Conservation (phyloP, 2,797 vertebrate species). For the Tokudaia muenninki region DNA sequence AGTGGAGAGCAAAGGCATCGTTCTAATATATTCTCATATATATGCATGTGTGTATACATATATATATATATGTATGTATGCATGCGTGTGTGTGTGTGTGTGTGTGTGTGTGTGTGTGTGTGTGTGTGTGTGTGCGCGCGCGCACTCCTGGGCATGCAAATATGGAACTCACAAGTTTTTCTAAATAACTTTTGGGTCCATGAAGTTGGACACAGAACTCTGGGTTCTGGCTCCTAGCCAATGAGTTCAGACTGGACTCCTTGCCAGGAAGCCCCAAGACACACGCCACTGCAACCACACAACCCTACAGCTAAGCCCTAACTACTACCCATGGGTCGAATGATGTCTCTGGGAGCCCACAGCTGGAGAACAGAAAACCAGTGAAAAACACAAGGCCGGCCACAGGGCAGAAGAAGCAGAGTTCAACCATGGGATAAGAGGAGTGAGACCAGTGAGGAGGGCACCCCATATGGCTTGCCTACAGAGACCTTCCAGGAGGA, state of each 20-base stretch:
- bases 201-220: not conserved
- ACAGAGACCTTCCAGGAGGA: not conserved
- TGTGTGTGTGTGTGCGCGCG: not conserved
- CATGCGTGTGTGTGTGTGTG: not conserved
- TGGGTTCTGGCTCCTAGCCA: constrained; percentile 51
- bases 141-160: not conserved
- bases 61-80: too few relatives aligned
- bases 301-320: constrained; percentile 77
- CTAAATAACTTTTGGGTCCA: not conserved
- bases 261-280: constrained; percentile 72
- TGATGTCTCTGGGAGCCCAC: constrained; percentile 67
- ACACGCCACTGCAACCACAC: constrained; percentile 75
- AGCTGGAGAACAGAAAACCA: constrained; percentile 77
- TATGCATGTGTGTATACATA: too few relatives aligned
- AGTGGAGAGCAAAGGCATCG: not conserved
- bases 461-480: not conserved
- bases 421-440: not conserved
- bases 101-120: not conserved
- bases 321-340: constrained; percentile 77
- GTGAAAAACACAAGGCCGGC: constrained; percentile 51
- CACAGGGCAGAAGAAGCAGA: constrained; percentile 37
- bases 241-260: constrained; percentile 30
- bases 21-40: not conserved
- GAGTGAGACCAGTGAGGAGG: not conserved
- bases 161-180: not conserved